Evolutionary conservation across 2,888 invertebrate species (phyloP).

Genomic region (Parnassius smintheus): DNA sequence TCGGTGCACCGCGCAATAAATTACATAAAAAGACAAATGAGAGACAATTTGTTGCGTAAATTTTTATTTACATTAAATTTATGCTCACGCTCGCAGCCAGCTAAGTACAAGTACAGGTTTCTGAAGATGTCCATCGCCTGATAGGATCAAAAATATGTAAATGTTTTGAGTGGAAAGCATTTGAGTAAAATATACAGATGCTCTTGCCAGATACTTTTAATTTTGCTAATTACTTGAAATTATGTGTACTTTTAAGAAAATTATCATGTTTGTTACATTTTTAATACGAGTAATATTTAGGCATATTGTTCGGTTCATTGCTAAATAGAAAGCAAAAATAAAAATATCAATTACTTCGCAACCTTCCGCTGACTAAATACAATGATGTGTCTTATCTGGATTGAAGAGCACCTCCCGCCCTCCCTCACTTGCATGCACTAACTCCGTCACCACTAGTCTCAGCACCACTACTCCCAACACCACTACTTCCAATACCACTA

Average conservation of each 20-base stretch:
- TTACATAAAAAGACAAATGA: constrained; percentile 30
- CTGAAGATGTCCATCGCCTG: constrained; percentile 33
- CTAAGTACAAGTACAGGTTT: constrained; percentile 34
- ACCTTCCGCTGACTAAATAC: too few relatives aligned
- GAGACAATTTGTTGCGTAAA: constrained; percentile 31
- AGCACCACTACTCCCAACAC: too few relatives aligned
- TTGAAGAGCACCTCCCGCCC: too few relatives aligned
- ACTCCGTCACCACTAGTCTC: too few relatives aligned
- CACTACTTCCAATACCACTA: too few relatives aligned
- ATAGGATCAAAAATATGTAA: constrained; percentile 42
- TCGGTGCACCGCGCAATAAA: constrained; percentile 29
- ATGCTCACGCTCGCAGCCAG: constrained; percentile 27
- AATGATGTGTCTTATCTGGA: too few relatives aligned
- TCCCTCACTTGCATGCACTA: too few relatives aligned
- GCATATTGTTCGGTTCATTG: too few relatives aligned
- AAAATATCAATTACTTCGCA: too few relatives aligned
- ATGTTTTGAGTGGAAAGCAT: constrained; percentile 28
- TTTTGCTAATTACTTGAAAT: constrained; percentile 6
- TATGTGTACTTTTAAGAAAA: background rate
- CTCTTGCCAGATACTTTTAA: constrained; percentile 7
- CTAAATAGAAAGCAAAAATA: too few relatives aligned
- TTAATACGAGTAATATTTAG: too few relatives aligned
- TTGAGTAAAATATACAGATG: constrained; percentile 9
- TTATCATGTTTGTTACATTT: too few relatives aligned
- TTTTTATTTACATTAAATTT: constrained; percentile 31